Evolutionary conservation across 1,140 invertebrate species (phyloP).

Genomic region (Halesus radiatus): DNA sequence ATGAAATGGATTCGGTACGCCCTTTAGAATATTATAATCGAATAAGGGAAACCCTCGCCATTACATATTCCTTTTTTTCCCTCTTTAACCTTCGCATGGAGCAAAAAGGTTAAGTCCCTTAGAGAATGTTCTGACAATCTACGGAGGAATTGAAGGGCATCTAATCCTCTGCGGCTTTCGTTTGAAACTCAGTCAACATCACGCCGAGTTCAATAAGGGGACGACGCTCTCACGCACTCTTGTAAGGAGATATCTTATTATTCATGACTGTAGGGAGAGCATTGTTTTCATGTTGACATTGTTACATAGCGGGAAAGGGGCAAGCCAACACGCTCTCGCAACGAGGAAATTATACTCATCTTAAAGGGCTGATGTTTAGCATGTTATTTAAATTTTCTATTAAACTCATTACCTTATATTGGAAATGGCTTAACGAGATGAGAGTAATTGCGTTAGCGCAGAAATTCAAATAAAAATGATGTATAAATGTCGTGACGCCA

Average conservation of each 20-base stretch:
- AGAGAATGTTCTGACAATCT: constrained; percentile 6
- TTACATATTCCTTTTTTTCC: constrained; percentile 13
- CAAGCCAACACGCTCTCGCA: too few species aligned
- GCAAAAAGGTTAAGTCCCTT: constrained; percentile 27
- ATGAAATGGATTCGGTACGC: too few species aligned
- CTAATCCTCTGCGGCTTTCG: constrained; percentile 41
- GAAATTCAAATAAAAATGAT: too few species aligned
- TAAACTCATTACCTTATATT: too few species aligned
- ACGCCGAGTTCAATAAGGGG: constrained; percentile 2
- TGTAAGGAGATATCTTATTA: not conserved
- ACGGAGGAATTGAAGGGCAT: constrained; percentile 12
- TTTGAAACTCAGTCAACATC: constrained; percentile 39
- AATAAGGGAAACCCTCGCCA: not conserved
- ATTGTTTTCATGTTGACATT: not conserved
- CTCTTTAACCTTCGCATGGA: not conserved
- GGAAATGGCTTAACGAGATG: too few species aligned
- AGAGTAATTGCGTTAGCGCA: too few species aligned
- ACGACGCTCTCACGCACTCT: not conserved
- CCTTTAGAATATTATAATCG: constrained; percentile 1
- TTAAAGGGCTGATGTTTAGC: too few species aligned
- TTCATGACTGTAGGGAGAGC: constrained; percentile 3
- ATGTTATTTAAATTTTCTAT: too few species aligned
- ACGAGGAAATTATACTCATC: too few species aligned
- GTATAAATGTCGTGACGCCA: too few species aligned
- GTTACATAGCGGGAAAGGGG: too few species aligned